Base-by-base conservation (phyloP, 1,140 invertebrate genomes). In the Drosophila pruinosa region DNA sequence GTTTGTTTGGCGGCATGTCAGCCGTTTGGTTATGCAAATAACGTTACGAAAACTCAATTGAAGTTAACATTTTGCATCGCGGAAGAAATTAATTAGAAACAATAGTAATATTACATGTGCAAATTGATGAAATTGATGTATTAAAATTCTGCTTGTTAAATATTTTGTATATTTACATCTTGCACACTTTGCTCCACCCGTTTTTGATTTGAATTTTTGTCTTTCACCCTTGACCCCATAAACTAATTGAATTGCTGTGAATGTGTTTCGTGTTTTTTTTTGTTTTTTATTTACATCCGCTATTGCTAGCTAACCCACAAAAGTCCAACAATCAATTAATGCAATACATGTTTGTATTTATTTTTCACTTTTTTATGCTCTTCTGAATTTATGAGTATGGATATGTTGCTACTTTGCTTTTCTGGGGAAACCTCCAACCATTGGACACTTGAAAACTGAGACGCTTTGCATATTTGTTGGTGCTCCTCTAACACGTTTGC, bases 1-100 rank as follows among this genome's bases (percentile, higher is more conserved):
- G 54, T 78, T 83, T 79, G 58, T 52, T 47, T 45, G 56, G 47
- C 58, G 47, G 38, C 34, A 67, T 73, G 38, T 36, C 61, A 50
- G 70, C 21, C 56, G 41, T 83, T 82, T 78, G 56, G 45, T 71
- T 74, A 83, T 78, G 79, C 75, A 83, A 82, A 82, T 82, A 5
- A 34, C 56, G 43, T 15, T 41, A 3, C 41, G 34, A 6, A 41
- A 41, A 31, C 43, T 26, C 38, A 24, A 53, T n/a, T 22, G 10
- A 1, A 24, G 15, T 24, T 61, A 17, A 38, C 12, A 48, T 47
- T 57, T 47, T 4, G 2, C 22, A 6, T n/a, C 31, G 15, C 14
- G 38, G 14, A n/a, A 3, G 0, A 53, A 45, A 14, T 14, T 26
- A 12, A 58, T 52, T 56, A 17, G 12, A 19, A 52, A 65, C 47